Evolutionary conservation across 2,888 invertebrate genomes (phyloP), one percentile per base, ranked within the genome.

Genomic region (Drosophila phalerata): DNA sequence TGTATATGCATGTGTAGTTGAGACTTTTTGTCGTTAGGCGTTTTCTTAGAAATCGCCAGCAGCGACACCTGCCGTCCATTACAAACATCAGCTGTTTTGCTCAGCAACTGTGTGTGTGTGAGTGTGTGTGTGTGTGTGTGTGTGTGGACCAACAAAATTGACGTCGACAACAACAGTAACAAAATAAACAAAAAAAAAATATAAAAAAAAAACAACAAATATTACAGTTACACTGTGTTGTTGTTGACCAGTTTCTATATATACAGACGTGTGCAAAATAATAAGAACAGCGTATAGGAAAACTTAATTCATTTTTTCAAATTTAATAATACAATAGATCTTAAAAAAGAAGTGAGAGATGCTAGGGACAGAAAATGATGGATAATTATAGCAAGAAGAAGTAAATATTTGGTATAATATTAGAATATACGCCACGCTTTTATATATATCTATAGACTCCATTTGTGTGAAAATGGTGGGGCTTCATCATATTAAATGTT

Each of bases 61-160:
- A 65, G 65, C 65, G 66, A 56, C 72, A 72, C 56, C 72, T 70
- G 71, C 22, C 66, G 65, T 34, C 51, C 10, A 37, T 40, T 37
- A 45, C 57, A 63, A 28, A 42, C 34, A 56, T 58, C 73, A 72
- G 73, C 72, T 63, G 73, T 62, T 63, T 57, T 57, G 48, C 28
- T 8, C 22, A 25, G 15, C 25, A 22, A 25, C 47, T 37, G 5
- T 13, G 30, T 38, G 8, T n/a, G 22, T 10, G 32, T 30, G 8
- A 13, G 8, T 25, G 3, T 15, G 6, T 11, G 15, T 28, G 40
- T 53, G 40, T 13, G 19, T 37, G 37, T 51, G 52, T 25, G n/a
- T 17, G 34, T 43, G 32, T 32, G 40, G 30, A 25, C 38, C 15
- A 32, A 22, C 47, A 28, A 25, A 52, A 51, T 51, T 53, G 53